These are phyloP conservation scores for Megathymus violae DNA, from an alignment of 1,140 invertebrate genomes.

Conservation along the genomic window DNA sequence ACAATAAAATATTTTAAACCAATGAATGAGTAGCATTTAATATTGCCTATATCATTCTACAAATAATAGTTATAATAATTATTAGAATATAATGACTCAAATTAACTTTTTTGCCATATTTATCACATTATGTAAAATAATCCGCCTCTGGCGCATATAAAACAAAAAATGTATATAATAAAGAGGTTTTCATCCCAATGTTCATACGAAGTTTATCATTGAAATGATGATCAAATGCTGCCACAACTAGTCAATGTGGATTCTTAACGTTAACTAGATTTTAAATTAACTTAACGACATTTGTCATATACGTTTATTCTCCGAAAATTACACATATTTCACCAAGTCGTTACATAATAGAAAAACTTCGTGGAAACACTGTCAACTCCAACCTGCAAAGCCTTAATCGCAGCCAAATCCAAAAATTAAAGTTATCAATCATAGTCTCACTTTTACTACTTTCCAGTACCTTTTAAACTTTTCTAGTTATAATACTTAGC, in stretches of 20 bases:
- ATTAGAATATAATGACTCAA: conserved; percentile 42
- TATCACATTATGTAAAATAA: conserved; percentile 71
- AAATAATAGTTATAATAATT: conserved; percentile 37
- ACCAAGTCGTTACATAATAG: not conserved
- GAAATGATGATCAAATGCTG: not conserved
- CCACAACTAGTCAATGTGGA: not conserved
- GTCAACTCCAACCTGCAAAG: conserved; percentile 31
- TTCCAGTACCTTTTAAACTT: conserved; percentile 57
- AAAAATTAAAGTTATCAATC: conserved; percentile 50
- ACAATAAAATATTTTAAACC: conserved; percentile 34
- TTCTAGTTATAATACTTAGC: conserved; percentile 63
- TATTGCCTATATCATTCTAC: conserved; percentile 42
- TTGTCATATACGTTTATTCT: not conserved
- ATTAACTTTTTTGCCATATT: conserved; percentile 57
- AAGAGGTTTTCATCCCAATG: conserved; percentile 25
- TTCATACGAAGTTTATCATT: conserved; percentile 34
- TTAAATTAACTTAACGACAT: no score
- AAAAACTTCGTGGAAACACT: conserved; percentile 34
- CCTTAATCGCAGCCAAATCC: conserved; percentile 47
- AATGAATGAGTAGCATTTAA: conserved; percentile 21
- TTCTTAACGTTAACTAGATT: no score
- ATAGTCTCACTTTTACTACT: conserved; percentile 59
- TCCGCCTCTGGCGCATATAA: conserved; percentile 66
- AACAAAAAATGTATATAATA: conserved; percentile 40
- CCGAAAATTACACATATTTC: not conserved